Percentiles rank a stretch among this genome's conserved stretches.
phyloP scores from a whole-genome alignment of 2,888 invertebrate species.

The Malacosoma neustria region DNA sequence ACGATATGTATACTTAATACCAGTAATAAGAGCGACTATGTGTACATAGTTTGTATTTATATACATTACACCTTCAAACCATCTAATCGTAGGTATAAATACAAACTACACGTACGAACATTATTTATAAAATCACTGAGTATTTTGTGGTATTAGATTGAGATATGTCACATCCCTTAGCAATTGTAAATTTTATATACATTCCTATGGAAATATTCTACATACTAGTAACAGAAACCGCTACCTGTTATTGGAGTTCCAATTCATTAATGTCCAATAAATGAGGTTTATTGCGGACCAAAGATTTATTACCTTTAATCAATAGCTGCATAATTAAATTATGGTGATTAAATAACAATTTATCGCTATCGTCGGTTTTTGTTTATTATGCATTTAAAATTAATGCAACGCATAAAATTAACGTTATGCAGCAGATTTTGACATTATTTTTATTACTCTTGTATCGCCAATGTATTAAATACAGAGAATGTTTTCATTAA shows the following conservation, averaged over 20 bases:
- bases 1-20: too few relatives aligned
- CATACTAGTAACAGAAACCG: conserved; percentile 29
- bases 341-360: conserved; percentile 43
- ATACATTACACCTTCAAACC: too few relatives aligned
- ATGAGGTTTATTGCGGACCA: conserved; percentile 51
- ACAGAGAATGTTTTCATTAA: too few relatives aligned
- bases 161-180: background rate
- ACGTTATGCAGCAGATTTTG: background rate
- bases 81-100: too few relatives aligned
- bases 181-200: conserved; percentile 47
- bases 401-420: conserved; percentile 1
- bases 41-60: too few relatives aligned
- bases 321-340: conserved; percentile 53
- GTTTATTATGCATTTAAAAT: conserved; percentile 3
- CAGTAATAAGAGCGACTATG: too few relatives aligned
- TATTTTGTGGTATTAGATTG: too few relatives aligned
- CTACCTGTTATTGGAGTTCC: conserved; percentile 62
- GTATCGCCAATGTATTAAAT: too few relatives aligned
- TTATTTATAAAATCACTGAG: too few relatives aligned
- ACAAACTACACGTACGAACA: too few relatives aligned
- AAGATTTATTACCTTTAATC: conserved; percentile 45
- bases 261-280: conserved; percentile 65
- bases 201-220: conserved; percentile 32
- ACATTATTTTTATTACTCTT: background rate
- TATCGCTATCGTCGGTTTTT: conserved; percentile 10